phyloP scores from a whole-genome alignment of 2,797 vertebrate genomes.

The Phoeniculus purpureus region DNA sequence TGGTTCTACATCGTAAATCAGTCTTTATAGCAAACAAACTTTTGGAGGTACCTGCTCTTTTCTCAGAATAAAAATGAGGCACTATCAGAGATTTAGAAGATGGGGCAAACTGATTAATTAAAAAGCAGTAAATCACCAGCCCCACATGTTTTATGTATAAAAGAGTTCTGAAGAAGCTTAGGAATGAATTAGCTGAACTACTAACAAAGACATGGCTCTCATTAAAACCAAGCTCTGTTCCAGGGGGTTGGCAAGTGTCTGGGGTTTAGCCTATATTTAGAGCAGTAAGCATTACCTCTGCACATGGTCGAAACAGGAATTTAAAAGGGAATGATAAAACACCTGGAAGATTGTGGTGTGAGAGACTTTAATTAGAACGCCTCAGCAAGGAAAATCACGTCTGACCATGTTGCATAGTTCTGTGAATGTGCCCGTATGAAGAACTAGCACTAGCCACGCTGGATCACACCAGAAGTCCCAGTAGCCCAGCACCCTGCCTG shows the following conservation, averaged over 20 bases:
- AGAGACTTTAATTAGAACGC: constrained; percentile 54
- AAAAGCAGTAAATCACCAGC: constrained; percentile 61
- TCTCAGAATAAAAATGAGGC: constrained; percentile 26
- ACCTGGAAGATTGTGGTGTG: constrained; percentile 37
- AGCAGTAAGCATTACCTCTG: constrained; percentile 34
- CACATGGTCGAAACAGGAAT: constrained; percentile 35
- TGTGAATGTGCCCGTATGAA: not conserved
- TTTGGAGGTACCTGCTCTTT: constrained; percentile 3
- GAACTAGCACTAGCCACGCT: not conserved
- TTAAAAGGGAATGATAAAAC: constrained; percentile 70
- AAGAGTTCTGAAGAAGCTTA: constrained; percentile 57
- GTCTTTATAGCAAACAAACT: not conserved
- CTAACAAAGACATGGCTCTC: constrained; percentile 56
- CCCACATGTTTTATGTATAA: constrained; percentile 57
- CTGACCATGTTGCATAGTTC: not conserved
- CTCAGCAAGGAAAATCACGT: not conserved
- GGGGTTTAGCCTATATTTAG: constrained; percentile 53
- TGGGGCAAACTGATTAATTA: constrained; percentile 63
- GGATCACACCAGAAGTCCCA: not conserved
- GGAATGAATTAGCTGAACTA: constrained; percentile 50
- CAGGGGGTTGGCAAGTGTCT: constrained; percentile 20
- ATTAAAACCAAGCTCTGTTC: constrained; percentile 52
- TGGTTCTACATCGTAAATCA: constrained; percentile 38
- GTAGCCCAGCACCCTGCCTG: not conserved
- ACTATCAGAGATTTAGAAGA: constrained; percentile 28